A percentile compares a stretch with the other conserved stretches of the same genome.
Evolutionary conservation across 2,113 vertebrate genomes (phyloP).

Genomic region (Pimephales promelas): DNA sequence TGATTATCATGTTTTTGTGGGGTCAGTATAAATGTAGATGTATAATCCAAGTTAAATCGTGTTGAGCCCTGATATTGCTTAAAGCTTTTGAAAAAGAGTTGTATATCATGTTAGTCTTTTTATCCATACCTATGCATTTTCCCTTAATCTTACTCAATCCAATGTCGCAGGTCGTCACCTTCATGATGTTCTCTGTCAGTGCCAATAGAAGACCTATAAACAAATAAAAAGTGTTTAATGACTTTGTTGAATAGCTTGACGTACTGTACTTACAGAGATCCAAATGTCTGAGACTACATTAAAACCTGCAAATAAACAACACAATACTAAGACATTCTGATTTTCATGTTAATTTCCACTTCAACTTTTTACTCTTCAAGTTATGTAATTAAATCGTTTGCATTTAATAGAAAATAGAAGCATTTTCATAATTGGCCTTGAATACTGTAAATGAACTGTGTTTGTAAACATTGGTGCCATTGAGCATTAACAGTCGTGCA

Average conservation of each 20-base stretch:
- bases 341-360: not conserved
- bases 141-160: fast-evolving
- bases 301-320: not conserved
- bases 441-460: not conserved
- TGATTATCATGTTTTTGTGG: not conserved
- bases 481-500: no score
- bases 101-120: not conserved
- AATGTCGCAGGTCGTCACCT: fast-evolving
- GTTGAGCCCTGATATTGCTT: not conserved
- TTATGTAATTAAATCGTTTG: not conserved
- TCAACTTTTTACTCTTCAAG: not conserved
- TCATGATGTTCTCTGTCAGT: not conserved
- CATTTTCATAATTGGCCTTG: not conserved
- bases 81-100: not conserved
- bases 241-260: not conserved
- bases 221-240: not conserved
- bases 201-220: not conserved
- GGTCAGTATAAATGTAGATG: not conserved
- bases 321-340: not conserved
- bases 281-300: not conserved
- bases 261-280: not conserved
- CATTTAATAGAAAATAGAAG: no score
- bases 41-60: not conserved
- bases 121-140: not conserved
- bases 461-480: not conserved